Base-by-base conservation (phyloP, 2,113 vertebrate species). In the Buteo buteo region DNA sequence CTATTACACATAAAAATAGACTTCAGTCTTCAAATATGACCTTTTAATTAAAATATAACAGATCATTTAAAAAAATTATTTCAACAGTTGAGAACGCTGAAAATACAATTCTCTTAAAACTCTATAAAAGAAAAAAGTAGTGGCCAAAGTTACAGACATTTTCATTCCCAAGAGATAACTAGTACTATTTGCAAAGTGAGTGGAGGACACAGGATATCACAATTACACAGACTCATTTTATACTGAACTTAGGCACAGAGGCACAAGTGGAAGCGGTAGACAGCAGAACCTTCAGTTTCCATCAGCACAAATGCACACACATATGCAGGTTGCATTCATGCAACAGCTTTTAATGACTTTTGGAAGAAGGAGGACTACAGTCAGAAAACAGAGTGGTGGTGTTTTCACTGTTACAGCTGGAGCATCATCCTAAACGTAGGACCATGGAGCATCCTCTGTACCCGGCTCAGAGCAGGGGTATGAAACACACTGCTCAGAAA, bases 21-120 rank as follows among this genome's bases (percentile, higher is more conserved):
- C 47, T 93, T 64, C 45, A 32, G 57, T 77, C 96, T 92, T 96
- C 91, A 97, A 88, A 96, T 69, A 70, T 86, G 86, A 62, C 92
- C 64, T 96, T 95, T 71, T 82, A 96, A 95, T 95, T 93, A 96
- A 96, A 86, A 97, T 90, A 94, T 15, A 96, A 72, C 44, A 92
- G 72, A 85, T 47, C 61, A 76, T 85, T 42, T 4, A 78, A 87
- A 84, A 69, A 80, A 81, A 64, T 6, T 67, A 54, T 87, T 84
- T 73, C 84, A 91, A 40, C n/a, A 62, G 42, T 11, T 79, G 24
- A 87, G 71, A 90, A 94, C 0, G 0, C 24, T 66, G 26, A 59
- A 93, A 95, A 86, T 24, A 79, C 20, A 74, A 67, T 71, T 89
- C 17, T 73, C 64, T 64, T 84, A 85, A 84, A 72, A 50, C 17